Conservation (phyloP, 2,113 vertebrate species). For the Indri indri region DNA sequence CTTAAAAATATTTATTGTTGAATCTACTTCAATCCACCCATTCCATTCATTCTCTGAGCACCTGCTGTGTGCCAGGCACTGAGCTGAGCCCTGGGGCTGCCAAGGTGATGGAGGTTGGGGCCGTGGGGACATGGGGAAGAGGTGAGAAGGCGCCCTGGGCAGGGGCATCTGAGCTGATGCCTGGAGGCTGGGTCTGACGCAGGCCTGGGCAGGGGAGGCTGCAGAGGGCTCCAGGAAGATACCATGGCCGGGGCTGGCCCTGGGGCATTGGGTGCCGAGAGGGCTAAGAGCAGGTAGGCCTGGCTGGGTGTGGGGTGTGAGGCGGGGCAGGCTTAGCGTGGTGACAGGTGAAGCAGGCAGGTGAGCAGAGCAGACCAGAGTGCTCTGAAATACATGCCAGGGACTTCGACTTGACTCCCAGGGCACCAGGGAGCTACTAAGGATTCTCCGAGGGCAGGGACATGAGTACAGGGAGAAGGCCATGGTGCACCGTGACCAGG, state of each 20-base stretch:
- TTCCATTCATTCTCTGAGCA: neutral
- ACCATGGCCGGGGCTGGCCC: too few species aligned
- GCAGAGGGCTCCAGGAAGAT: neutral
- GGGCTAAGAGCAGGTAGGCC: neutral
- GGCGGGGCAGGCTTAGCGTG: neutral
- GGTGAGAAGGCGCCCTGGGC: neutral
- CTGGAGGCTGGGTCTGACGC: neutral
- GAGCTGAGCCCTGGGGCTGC: neutral
- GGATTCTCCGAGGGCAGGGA: neutral
- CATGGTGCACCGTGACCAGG: neutral
- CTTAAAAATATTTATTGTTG: neutral
- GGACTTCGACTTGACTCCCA: too few species aligned
- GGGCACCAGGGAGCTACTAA: neutral
- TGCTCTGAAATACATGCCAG: neutral
- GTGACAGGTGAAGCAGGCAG: neutral
- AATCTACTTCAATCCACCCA: too few species aligned
- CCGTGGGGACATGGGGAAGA: neutral
- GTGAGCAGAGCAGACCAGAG: too few species aligned
- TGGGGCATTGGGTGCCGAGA: neutral
- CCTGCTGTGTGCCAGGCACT: too few species aligned
- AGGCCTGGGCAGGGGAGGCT: neutral
- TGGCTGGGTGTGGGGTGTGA: too few species aligned
- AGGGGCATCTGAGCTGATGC: neutral
- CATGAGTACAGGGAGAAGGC: rapidly evolving
- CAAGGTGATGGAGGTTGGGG: neutral